These are phyloP conservation scores for Bombus impatiens DNA, from an alignment of 1,140 invertebrate species.

Conservation along the genomic window DNA sequence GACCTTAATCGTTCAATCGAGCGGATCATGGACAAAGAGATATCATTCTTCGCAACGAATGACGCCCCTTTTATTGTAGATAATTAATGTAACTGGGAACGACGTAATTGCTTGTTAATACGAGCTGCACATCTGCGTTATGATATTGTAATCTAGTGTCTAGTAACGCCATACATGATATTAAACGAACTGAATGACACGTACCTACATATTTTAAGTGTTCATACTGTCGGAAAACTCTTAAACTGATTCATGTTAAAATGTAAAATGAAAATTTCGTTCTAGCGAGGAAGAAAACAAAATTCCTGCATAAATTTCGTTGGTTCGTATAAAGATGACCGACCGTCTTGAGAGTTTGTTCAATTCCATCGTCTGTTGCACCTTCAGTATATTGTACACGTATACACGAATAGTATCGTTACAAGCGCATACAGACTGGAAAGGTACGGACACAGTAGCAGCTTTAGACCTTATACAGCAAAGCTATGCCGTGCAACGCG, in stretches of 20 bases:
- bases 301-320: slow-evolving; percentile 44
- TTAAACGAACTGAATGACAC: neutral
- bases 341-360: slow-evolving; percentile 57
- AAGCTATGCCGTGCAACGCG: slow-evolving; percentile 75
- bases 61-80: slow-evolving; percentile 40
- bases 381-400: neutral
- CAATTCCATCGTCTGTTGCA: slow-evolving; percentile 53
- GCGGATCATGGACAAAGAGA: slow-evolving; percentile 70
- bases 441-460: slow-evolving; percentile 52
- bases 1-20: slow-evolving; percentile 80
- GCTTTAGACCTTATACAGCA: slow-evolving; percentile 66
- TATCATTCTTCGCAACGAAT: slow-evolving; percentile 64
- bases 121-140: slow-evolving; percentile 66
- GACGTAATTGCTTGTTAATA: slow-evolving; percentile 79
- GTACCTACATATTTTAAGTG: neutral
- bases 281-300: neutral
- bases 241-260: neutral
- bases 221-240: neutral
- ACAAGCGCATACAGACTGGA: slow-evolving; percentile 33
- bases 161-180: too few relatives aligned
- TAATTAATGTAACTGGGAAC: slow-evolving; percentile 72
- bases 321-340: slow-evolving; percentile 30
- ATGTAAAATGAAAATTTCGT: neutral
- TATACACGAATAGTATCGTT: slow-evolving; percentile 9
- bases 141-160: neutral